Conservation (phyloP, 2,113 vertebrate species). For the Noturus placidus region DNA sequence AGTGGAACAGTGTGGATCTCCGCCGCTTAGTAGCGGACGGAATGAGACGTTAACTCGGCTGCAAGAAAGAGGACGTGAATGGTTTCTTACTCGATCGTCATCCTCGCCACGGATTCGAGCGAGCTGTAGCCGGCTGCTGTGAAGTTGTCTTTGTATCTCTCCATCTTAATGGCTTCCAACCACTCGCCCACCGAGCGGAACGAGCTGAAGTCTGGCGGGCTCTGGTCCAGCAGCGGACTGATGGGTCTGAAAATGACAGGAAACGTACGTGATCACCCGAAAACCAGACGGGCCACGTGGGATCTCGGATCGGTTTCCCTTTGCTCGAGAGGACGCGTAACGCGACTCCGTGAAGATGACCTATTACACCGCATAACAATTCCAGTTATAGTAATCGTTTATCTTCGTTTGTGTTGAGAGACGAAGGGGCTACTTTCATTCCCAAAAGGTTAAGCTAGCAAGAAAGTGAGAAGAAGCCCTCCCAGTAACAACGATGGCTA, state of each 20-base stretch:
- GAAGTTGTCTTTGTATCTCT: conserved; percentile 98
- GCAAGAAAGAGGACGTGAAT: neutral
- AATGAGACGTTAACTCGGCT: neutral
- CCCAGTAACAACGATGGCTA: neutral
- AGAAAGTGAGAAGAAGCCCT: neutral
- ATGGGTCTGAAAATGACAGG: conserved; percentile 82
- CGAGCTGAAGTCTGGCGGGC: conserved; percentile 91
- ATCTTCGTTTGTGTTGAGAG: neutral
- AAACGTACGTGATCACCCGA: conserved; percentile 54
- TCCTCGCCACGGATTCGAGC: conserved; percentile 95
- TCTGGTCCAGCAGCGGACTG: conserved; percentile 97
- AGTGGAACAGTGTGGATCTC: neutral
- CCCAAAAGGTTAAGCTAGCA: conserved; percentile 12
- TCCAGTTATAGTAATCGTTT: neutral
- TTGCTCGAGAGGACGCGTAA: neutral
- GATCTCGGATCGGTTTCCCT: neutral
- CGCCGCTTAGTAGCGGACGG: neutral
- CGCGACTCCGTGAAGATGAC: neutral
- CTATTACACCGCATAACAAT: neutral
- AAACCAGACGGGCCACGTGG: neutral
- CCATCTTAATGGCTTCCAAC: conserved; percentile 99
- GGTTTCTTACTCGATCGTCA: conserved; percentile 95
- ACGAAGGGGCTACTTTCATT: conserved; percentile 62
- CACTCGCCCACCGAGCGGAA: conserved; percentile 97
- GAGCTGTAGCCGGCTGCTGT: conserved; percentile 96